Percentiles rank a stretch among this genome's conserved stretches.
These are phyloP conservation scores for Typhlichthys eigenmanni DNA, from an alignment of 2,797 vertebrate species.

Conservation along the genomic window DNA sequence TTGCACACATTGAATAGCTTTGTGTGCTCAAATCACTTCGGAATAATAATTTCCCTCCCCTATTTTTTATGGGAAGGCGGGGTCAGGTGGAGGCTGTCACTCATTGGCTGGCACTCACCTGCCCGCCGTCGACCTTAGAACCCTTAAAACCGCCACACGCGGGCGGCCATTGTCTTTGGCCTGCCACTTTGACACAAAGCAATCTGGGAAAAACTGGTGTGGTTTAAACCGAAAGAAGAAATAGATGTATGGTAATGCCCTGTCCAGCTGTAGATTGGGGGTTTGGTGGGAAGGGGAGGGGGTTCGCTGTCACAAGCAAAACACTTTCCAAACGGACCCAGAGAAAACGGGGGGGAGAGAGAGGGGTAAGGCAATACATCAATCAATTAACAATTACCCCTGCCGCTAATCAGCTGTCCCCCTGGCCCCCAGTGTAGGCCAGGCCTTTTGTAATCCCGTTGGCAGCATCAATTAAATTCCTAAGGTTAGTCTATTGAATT, in stretches of 20 bases:
- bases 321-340: conserved; percentile 71
- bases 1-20: background rate
- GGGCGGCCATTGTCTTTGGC: conserved; percentile 63
- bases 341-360: conserved; percentile 61
- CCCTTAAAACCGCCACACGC: conserved; percentile 38
- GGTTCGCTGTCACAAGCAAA: conserved; percentile 60
- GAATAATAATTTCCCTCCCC: too few species aligned
- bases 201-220: conserved; percentile 28
- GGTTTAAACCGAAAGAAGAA: conserved; percentile 13
- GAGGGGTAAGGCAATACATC: conserved; percentile 79
- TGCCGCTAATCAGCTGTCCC: conserved; percentile 83
- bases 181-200: conserved; percentile 45
- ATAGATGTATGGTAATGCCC: conserved; percentile 72
- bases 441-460: conserved; percentile 75
- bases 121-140: conserved; percentile 50
- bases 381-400: conserved; percentile 85
- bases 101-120: background rate
- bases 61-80: too few species aligned
- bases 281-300: background rate
- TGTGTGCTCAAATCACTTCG: too few species aligned
- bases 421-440: conserved; percentile 59
- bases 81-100: background rate
- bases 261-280: conserved; percentile 49
- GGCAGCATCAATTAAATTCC: conserved; percentile 85
- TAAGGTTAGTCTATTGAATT: conserved; percentile 88